Conservation (phyloP, 2,888 invertebrate species). For the Polydesmus complanatus region DNA sequence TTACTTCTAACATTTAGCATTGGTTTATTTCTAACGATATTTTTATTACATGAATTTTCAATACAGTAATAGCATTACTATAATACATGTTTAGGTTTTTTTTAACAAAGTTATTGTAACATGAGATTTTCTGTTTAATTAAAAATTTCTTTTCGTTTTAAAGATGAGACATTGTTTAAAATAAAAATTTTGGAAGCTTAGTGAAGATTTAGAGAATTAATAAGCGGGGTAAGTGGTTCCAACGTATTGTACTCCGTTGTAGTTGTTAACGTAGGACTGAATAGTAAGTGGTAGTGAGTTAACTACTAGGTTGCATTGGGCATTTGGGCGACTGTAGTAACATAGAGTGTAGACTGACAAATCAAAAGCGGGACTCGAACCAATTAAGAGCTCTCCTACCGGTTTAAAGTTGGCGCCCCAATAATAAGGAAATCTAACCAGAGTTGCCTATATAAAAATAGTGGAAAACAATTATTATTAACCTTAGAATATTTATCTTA, state of each 20-base stretch:
- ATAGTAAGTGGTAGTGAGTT: constrained; percentile 56
- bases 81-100: no score
- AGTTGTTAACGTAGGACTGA: constrained; percentile 41
- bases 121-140: no score
- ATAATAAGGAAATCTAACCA: constrained; percentile 27
- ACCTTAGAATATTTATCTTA: no score
- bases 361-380: constrained; percentile 81
- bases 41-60: no score
- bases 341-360: constrained; percentile 80
- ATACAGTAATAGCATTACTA: no score
- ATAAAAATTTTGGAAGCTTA: no score
- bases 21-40: no score
- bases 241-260: not conserved
- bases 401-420: constrained; percentile 60
- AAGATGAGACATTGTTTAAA: no score
- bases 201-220: constrained; percentile 14
- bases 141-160: no score
- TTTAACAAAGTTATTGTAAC: no score
- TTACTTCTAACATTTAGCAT: no score
- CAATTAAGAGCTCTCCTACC: constrained; percentile 61
- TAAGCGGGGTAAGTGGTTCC: constrained; percentile 1
- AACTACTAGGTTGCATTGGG: constrained; percentile 56
- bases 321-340: constrained; percentile 58
- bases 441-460: not conserved
- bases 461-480: not conserved